Conservation (phyloP, 2,113 vertebrate genomes). For the Pica pica region DNA sequence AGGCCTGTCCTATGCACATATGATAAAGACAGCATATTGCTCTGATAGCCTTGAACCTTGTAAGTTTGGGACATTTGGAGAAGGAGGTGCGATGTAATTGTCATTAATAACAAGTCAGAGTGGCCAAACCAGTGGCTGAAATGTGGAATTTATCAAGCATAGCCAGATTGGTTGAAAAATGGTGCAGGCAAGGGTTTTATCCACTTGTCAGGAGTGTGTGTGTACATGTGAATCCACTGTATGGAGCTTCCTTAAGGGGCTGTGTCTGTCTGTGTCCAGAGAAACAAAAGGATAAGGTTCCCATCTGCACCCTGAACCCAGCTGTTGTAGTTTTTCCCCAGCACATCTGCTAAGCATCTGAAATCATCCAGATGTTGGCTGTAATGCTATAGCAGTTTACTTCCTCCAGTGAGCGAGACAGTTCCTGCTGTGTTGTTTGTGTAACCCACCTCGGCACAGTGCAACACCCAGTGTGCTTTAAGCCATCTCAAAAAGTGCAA, state of each 20-base stretch:
- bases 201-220: background rate
- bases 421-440: background rate
- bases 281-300: background rate
- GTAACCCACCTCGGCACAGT: fast-evolving
- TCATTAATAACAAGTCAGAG: background rate
- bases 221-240: fast-evolving
- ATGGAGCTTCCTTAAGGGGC: background rate
- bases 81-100: background rate
- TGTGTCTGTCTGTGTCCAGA: background rate
- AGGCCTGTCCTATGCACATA: background rate
- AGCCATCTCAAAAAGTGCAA: background rate
- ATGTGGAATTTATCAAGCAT: background rate
- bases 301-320: background rate
- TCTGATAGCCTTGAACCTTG: background rate
- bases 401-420: background rate
- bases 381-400: background rate
- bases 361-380: background rate
- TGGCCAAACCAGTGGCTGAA: background rate
- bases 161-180: background rate
- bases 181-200: background rate
- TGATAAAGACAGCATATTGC: background rate
- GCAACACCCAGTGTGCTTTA: background rate
- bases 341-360: background rate
- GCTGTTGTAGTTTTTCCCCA: background rate
- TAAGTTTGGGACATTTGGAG: background rate